Evolutionary conservation across 2,797 vertebrate genomes (phyloP), one percentile per base, ranked within the genome.

Genomic region (Rhinella marina): DNA sequence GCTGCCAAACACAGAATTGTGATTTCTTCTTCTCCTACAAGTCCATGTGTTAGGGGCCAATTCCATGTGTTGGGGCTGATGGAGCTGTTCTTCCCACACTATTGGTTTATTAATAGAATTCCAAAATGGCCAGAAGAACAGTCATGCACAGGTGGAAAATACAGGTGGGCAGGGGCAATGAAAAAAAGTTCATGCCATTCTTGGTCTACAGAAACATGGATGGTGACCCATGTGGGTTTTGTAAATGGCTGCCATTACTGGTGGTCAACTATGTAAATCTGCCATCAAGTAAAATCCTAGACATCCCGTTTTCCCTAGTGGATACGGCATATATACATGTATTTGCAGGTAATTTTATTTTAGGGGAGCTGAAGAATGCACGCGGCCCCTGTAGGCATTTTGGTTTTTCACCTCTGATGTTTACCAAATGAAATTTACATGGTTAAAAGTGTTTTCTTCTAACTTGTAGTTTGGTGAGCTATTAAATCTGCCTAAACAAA

Each of bases 401-500:
- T 81, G 23, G 57, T 61, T 64, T 17, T 76, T 76, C 41, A 73
- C 27, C 83, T 57, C 29, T 85, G 32, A 64, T 85, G 48, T 64
- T 85, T 84, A 84, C 70, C 23, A 76, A 76, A 75, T 62, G 23
- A 41, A 29, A 84, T 84, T 48, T 80, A 48, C 84, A 86, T 41
- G 62, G 85, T 68, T 76, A 59, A 57, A 80, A 29, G 23, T 72
- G 23, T 75, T 92, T 75, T 57, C 13, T 88, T 54, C 90, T 92
- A 14, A 79, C 29, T 72, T 54, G 80, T 62, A 86, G 91, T 92
- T 76, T 64, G 90, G 82, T 92, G 91, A 91, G 86, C 88, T 90
- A 92, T 92, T 92, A 93, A 93, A 92, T 62, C 75, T 92, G 90
- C 88, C 90, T 89, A 92, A 93, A 91, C 88, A 94, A 94, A 92